Percentiles rank a stretch among this genome's conserved stretches.
phyloP scores from a whole-genome alignment of 2,113 vertebrate genomes.

The Cyanoramphus novaezelandiae region DNA sequence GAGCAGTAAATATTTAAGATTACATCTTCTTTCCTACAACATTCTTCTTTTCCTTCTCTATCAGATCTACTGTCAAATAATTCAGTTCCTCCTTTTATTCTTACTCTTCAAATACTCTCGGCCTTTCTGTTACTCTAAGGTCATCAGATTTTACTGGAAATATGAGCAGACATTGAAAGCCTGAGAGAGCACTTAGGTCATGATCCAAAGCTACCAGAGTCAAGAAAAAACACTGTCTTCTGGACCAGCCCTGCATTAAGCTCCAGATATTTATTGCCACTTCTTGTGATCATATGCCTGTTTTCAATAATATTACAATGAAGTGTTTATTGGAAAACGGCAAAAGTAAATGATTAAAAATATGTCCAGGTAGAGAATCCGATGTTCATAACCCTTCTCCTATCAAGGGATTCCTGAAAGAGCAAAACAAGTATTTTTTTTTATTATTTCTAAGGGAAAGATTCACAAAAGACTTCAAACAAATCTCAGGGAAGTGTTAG shows the following conservation, averaged over 20 bases:
- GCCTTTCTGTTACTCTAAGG: not conserved
- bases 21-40: conserved; percentile 59
- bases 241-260: fast-evolving
- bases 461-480: not conserved
- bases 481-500: conserved; percentile 1
- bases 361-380: not conserved
- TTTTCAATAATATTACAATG: not conserved
- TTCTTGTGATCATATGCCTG: not conserved
- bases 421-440: not conserved
- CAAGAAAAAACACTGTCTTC: not conserved
- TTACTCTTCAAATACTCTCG: not conserved
- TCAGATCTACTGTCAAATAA: conserved; percentile 44
- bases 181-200: not conserved
- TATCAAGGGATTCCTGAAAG: not conserved
- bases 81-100: conserved; percentile 20
- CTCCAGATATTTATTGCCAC: not conserved
- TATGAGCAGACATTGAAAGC: not conserved
- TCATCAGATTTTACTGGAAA: conserved; percentile 2
- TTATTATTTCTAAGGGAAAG: conserved; percentile 11
- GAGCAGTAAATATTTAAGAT: conserved; percentile 68
- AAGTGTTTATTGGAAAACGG: not conserved
- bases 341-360: not conserved
- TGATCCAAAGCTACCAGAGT: not conserved
- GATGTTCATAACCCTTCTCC: not conserved
- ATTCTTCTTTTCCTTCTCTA: conserved; percentile 55